Conservation (phyloP, 1,140 invertebrate genomes). For the Calycopis cecrops region DNA sequence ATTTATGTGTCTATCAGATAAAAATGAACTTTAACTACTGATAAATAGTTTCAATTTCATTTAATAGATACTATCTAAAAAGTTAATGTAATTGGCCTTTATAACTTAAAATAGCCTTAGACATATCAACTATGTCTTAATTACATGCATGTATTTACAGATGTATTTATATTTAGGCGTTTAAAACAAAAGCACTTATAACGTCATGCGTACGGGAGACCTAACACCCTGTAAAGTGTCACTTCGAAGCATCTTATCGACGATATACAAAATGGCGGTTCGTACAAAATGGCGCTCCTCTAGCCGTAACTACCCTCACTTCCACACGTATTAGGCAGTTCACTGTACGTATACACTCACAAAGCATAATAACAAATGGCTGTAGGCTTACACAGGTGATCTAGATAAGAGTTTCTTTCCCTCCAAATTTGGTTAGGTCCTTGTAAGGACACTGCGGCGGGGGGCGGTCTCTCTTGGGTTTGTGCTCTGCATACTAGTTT, state of each 20-base stretch:
- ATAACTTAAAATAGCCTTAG: no score
- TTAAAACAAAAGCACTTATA: conserved; percentile 6
- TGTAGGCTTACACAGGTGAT: conserved; percentile 14
- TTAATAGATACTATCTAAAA: no score
- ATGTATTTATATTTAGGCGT: conserved; percentile 6
- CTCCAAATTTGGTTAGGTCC: conserved; percentile 50
- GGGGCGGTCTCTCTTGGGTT: conserved; percentile 56
- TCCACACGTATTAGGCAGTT: conserved; percentile 4
- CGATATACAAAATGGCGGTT: neutral
- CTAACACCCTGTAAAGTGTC: conserved; percentile 6
- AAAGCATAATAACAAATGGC: neutral
- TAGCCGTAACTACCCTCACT: conserved; percentile 3
- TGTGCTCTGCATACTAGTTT: conserved; percentile 71
- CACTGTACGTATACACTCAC: conserved; percentile 16
- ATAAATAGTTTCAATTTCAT: no score
- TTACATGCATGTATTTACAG: neutral
- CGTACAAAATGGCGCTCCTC: neutral
- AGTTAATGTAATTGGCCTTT: no score
- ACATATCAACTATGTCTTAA: no score
- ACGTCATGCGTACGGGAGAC: neutral
- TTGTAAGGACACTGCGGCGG: conserved; percentile 43
- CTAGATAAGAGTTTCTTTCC: conserved; percentile 71
- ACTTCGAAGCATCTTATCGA: no score
- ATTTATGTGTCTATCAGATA: no score
- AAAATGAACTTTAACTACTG: no score